Conservation (phyloP, 2,797 vertebrate genomes). For the Sus cebifrons region DNA sequence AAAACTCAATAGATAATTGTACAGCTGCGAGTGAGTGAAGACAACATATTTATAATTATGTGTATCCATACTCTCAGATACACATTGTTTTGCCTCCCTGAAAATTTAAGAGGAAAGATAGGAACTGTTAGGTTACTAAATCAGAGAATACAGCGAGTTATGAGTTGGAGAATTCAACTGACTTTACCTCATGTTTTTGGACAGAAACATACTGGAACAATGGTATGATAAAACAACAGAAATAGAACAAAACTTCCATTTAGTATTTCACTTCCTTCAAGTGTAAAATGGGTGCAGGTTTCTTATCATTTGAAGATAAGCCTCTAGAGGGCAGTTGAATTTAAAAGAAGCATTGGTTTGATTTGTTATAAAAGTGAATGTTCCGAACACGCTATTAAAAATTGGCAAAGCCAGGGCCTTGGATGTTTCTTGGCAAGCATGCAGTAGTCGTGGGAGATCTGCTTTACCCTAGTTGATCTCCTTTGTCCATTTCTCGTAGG, state of each 20-base stretch:
- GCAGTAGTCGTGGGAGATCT: neutral
- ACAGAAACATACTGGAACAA: neutral
- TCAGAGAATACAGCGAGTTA: neutral
- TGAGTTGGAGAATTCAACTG: neutral
- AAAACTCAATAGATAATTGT: neutral
- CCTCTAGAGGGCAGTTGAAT: neutral
- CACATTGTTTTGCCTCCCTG: neutral
- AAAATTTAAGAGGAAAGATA: slow-evolving; percentile 29
- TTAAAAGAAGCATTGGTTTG: slow-evolving; percentile 9
- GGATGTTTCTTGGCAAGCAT: neutral
- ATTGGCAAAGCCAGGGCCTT: neutral
- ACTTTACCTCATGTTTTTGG: slow-evolving; percentile 22
- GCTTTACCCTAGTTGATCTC: neutral
- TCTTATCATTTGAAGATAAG: slow-evolving; percentile 55
- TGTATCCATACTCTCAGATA: neutral
- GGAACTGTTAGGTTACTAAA: neutral
- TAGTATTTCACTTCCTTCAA: slow-evolving; percentile 53
- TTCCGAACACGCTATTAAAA: slow-evolving; percentile 44
- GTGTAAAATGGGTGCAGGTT: neutral
- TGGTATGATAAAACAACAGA: neutral
- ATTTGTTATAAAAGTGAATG: slow-evolving; percentile 48
- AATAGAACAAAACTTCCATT: slow-evolving; percentile 5
- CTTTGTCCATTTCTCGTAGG: neutral
- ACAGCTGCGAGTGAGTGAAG: neutral
- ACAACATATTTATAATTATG: neutral